These are phyloP conservation scores for Drosophila rubida DNA, from an alignment of 2,888 invertebrate species.

Conservation along the genomic window DNA sequence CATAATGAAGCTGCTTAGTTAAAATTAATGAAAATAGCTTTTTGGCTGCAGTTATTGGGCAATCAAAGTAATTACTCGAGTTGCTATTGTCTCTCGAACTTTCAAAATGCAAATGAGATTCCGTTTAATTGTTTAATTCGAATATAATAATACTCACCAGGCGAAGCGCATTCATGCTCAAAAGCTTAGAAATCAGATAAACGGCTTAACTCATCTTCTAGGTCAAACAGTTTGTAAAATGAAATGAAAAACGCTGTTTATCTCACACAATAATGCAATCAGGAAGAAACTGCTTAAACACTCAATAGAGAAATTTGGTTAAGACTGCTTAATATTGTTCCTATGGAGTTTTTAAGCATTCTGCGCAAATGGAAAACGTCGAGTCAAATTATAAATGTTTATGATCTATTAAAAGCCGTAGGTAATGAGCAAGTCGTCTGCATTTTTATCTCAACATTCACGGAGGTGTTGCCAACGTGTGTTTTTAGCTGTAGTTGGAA, in stretches of 20 bases:
- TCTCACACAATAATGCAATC: neutral
- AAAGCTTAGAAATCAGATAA: neutral
- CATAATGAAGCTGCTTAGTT: neutral
- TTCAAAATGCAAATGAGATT: no score
- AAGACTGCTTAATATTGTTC: neutral
- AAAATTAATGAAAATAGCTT: neutral
- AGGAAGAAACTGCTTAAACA: neutral
- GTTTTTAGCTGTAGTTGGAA: neutral
- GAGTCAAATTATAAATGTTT: slow-evolving; percentile 7
- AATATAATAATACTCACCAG: no score
- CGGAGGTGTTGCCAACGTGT: neutral
- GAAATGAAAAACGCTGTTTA: neutral
- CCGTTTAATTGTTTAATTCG: no score
- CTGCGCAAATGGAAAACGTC: neutral
- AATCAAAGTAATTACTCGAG: no score
- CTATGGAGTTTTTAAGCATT: neutral
- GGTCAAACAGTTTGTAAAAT: neutral
- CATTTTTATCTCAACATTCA: slow-evolving; percentile 1
- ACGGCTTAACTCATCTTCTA: neutral
- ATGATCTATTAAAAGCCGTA: neutral
- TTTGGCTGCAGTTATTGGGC: neutral
- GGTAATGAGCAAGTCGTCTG: neutral
- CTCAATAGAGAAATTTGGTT: neutral
- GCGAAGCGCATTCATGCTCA: neutral
- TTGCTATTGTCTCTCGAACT: no score